These are phyloP conservation scores for Megathymus violae DNA, from an alignment of 1,140 invertebrate genomes.

Conservation along the genomic window DNA sequence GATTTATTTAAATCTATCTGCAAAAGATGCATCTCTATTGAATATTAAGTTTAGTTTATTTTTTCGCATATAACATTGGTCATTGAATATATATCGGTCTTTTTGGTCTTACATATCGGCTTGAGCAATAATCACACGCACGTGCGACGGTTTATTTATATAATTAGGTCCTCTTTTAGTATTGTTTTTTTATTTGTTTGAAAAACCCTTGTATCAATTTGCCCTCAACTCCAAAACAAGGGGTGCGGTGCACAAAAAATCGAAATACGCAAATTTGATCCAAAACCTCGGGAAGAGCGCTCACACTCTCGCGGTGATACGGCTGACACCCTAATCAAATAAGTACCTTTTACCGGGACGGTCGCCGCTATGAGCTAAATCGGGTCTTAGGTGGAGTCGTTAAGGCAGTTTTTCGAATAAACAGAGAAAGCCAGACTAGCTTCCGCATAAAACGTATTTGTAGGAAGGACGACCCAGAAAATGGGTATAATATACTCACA, in stretches of 20 bases:
- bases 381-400: constrained; percentile 36
- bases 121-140: no score
- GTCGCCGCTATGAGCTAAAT: constrained; percentile 34
- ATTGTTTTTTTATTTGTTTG: constrained; percentile 6
- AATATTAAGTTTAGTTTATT: no score
- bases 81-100: no score
- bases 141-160: constrained; percentile 18
- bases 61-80: no score
- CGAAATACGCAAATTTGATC: constrained; percentile 80
- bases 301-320: constrained; percentile 81
- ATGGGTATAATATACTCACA: constrained; percentile 83
- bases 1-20: no score
- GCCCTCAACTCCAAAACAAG: constrained; percentile 50
- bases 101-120: no score
- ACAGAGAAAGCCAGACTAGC: constrained; percentile 62
- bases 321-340: constrained; percentile 84
- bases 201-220: constrained; percentile 52
- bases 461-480: constrained; percentile 84
- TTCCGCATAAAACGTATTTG: constrained; percentile 84
- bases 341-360: constrained; percentile 81
- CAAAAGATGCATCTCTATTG: no score
- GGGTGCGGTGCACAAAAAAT: constrained; percentile 63
- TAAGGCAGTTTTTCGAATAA: constrained; percentile 52
- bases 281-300: constrained; percentile 75
- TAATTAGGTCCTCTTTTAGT: constrained; percentile 23